Conservation (phyloP, 2,113 vertebrate species). For the Serilophus lunatus region DNA sequence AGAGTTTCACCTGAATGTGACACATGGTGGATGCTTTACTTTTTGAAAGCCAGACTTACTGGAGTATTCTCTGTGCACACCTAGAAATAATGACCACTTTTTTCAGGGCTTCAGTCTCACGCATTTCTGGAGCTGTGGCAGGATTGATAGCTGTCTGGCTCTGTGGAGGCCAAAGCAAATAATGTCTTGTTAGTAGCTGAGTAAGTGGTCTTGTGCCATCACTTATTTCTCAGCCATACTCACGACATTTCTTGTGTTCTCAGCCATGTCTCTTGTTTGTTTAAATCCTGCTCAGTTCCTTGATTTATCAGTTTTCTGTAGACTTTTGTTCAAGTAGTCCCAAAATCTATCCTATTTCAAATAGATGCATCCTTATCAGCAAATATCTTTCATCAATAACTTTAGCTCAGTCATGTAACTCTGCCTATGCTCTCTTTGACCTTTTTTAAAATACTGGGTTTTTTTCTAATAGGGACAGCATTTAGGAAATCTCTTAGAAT, state of each 20-base stretch:
- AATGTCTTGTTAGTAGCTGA: conserved; percentile 44
- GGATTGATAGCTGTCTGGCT: neutral
- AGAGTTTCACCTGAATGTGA: neutral
- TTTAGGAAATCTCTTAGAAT: neutral
- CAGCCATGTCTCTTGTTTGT: conserved; percentile 52
- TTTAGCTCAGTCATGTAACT: neutral
- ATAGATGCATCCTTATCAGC: conserved; percentile 48
- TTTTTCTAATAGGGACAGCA: neutral
- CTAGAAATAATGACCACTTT: neutral
- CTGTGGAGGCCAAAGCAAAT: neutral
- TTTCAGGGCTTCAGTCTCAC: neutral
- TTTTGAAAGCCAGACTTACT: neutral
- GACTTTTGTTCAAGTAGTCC: conserved; percentile 31
- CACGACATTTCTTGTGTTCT: conserved; percentile 49
- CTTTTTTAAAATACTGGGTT: neutral
- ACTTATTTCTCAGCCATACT: conserved; percentile 49
- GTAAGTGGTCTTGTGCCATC: conserved; percentile 49
- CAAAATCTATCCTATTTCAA: conserved; percentile 46
- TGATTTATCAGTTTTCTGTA: conserved; percentile 62
- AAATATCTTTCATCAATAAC: conserved; percentile 43
- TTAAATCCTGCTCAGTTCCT: conserved; percentile 54
- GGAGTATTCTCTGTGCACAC: neutral
- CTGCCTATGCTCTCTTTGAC: neutral
- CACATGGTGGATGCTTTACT: neutral
- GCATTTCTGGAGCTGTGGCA: neutral